These are phyloP conservation scores for Acanthis flammea DNA, from an alignment of 2,797 vertebrate genomes.

Conservation along the genomic window DNA sequence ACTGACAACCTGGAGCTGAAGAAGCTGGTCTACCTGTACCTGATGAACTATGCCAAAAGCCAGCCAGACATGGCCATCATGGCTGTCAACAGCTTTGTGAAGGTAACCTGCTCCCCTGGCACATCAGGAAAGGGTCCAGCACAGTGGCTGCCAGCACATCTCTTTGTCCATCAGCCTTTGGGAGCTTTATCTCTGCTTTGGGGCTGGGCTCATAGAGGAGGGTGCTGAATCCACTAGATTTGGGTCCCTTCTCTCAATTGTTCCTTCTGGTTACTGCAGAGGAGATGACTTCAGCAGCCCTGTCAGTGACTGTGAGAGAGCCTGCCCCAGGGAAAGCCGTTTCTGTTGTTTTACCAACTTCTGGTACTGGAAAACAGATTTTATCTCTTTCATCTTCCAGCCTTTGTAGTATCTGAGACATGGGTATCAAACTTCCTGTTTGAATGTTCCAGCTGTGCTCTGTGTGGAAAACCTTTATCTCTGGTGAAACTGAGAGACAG, in stretches of 20 bases:
- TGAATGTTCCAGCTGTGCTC: background rate
- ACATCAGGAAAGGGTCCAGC: background rate
- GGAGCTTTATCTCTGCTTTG: background rate
- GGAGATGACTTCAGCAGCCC: background rate
- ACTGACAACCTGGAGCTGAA: constrained; percentile 98
- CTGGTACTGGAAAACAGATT: background rate
- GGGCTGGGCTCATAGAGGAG: background rate
- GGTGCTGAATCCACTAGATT: background rate
- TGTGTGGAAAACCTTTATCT: background rate
- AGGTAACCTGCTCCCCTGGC: constrained; percentile 75
- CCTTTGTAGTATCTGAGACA: background rate
- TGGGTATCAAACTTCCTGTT: background rate
- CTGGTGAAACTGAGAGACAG: background rate
- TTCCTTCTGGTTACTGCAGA: background rate
- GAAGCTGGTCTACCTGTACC: constrained; percentile 96
- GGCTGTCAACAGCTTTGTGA: constrained; percentile 99
- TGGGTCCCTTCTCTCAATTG: background rate
- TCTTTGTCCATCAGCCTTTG: background rate
- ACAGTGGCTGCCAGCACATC: background rate
- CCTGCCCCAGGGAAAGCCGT: background rate
- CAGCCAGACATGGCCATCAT: constrained; percentile 99
- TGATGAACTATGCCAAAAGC: constrained; percentile 99
- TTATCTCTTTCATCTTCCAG: background rate
- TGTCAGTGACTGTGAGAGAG: background rate
- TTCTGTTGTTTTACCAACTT: background rate